phyloP scores from a whole-genome alignment of 2,888 invertebrate species.

The Ophion ellenae region DNA sequence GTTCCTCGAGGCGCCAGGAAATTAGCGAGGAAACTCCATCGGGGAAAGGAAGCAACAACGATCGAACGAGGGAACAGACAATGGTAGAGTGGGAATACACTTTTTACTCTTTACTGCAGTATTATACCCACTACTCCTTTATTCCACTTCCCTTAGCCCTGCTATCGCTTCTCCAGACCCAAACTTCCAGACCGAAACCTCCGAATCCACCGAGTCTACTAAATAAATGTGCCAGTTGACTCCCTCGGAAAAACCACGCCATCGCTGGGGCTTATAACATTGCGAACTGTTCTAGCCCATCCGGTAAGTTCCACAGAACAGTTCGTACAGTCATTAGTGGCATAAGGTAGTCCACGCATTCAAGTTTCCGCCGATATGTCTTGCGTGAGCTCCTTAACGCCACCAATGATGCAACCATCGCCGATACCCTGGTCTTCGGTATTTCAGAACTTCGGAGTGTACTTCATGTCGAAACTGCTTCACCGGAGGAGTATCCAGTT shows the following conservation, averaged over 20 bases:
- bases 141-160: conserved; percentile 33
- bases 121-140: conserved; percentile 52
- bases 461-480: neutral
- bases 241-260: neutral
- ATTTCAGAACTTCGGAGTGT: neutral
- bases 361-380: neutral
- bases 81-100: conserved; percentile 69
- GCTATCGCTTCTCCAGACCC: conserved; percentile 26
- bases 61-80: conserved; percentile 73
- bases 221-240: conserved; percentile 14
- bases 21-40: conserved; percentile 75
- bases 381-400: neutral
- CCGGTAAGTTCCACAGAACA: neutral
- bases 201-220: neutral
- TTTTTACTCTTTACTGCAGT: conserved; percentile 70
- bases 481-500: neutral
- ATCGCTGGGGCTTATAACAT: neutral
- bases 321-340: neutral
- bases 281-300: neutral
- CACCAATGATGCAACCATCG: neutral
- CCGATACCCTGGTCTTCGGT: neutral
- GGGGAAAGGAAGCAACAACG: conserved; percentile 66
- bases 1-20: conserved; percentile 73
- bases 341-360: neutral
- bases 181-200: conserved; percentile 6